phyloP scores from a whole-genome alignment of 2,797 vertebrate genomes.

The Tenualosa thibaudeaui region DNA sequence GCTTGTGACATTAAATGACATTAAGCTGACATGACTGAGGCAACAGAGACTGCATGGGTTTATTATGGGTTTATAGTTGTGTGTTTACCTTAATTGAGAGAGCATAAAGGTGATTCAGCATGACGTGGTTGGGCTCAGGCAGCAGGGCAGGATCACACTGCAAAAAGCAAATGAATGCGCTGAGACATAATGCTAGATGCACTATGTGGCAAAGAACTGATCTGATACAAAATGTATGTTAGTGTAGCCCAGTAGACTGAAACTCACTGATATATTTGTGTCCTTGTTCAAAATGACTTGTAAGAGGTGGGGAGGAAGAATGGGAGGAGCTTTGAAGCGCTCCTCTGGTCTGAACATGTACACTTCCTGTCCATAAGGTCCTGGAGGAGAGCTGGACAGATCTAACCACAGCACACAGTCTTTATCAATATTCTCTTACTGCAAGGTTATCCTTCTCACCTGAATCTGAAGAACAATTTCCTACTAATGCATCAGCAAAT shows the following conservation, averaged over 20 bases:
- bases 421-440: not conserved
- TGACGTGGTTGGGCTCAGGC: conserved; percentile 96
- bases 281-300: conserved; percentile 99
- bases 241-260: not conserved
- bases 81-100: conserved; percentile 91
- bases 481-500: too few species aligned
- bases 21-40: too few species aligned
- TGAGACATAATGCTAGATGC: not conserved
- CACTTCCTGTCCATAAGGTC: conserved; percentile 91
- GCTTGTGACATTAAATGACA: too few species aligned
- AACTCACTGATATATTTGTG: conserved; percentile 94
- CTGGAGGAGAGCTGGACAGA: conserved; percentile 93
- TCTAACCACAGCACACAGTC: conserved; percentile 68
- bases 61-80: not conserved
- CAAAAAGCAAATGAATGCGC: conserved; percentile 26
- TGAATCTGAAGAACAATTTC: too few species aligned
- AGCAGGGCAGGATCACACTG: conserved; percentile 96
- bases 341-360: conserved; percentile 90
- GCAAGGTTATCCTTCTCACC: not conserved
- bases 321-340: conserved; percentile 93
- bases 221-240: not conserved
- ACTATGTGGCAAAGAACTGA: not conserved
- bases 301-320: conserved; percentile 94
- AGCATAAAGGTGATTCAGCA: conserved; percentile 96
- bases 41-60: too few species aligned